A percentile compares a stretch with the other conserved stretches of the same genome.
Conservation (phyloP, 2,113 vertebrate species). For the Catharus fuscescens region DNA sequence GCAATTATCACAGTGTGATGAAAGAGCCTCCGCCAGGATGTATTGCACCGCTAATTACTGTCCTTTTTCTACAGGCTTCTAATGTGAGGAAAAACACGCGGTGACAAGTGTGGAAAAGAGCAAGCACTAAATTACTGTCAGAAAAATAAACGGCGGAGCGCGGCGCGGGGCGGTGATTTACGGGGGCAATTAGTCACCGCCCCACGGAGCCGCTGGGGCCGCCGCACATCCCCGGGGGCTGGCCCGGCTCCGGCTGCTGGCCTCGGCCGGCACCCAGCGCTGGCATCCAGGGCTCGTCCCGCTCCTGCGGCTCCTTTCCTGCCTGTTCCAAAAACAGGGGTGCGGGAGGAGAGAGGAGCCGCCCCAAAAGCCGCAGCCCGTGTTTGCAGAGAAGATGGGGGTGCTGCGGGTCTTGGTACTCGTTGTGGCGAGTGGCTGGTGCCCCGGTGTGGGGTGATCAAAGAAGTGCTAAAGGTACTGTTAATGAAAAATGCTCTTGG, state of each 20-base stretch:
- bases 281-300: neutral
- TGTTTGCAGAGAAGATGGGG: neutral
- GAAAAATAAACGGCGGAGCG: conserved; percentile 98
- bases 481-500: neutral
- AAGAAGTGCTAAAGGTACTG: neutral
- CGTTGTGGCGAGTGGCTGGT: neutral
- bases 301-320: neutral
- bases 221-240: neutral
- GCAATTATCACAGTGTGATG: conserved; percentile 99
- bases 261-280: neutral
- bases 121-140: conserved; percentile 99
- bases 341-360: neutral
- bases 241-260: neutral
- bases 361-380: neutral
- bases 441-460: neutral
- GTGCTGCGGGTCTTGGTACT: neutral
- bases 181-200: conserved; percentile 99
- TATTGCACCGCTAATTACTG: conserved; percentile 98
- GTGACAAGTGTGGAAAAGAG: conserved; percentile 99
- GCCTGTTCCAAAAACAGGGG: neutral
- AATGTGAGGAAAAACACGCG: conserved; percentile 98
- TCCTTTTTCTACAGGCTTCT: conserved; percentile 98
- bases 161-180: conserved; percentile 91
- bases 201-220: conserved; percentile 88
- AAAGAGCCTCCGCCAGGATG: conserved; percentile 89